Base-by-base conservation (phyloP, 2,797 vertebrate genomes). In the Galaxias olidus region DNA sequence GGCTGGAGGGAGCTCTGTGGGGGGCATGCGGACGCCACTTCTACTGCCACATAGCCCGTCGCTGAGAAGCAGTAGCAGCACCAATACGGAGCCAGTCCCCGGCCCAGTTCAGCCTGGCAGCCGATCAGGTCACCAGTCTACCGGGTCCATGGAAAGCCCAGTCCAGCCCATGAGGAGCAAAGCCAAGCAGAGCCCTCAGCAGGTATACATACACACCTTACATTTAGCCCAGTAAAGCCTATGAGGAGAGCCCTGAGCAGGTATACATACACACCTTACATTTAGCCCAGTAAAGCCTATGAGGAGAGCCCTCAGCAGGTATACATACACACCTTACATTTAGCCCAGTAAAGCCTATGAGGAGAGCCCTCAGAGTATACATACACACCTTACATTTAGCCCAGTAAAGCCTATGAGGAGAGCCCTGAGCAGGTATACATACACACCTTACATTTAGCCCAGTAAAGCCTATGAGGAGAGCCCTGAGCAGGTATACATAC, bases 21-120 rank as follows among this genome's bases (percentile, higher is more conserved):
- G 88, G 64, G 91, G 93, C 0, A 80, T 90, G 17, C 84, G 92
- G 72, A 90, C 93, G 40, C 88, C 92, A 0, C 90, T 88, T 19
- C 92, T 91, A 0, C 73, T 94, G 63, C 92, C 94, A 0, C 94
- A 94, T 66, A 94, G 92, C 12, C 76, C 93, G 0, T 96, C 95
- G 0, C 68, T 94, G 1, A 90, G 88, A 8, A 96, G 95, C 89
- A 91, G 92, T 0, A 94, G 94, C 77, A 95, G 94, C 72, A 45
- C 87, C 72, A 86, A 89, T 76, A 80, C 88, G 0, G 95, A 96
- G 63, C 92, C 93, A 10, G 55, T 66, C 74, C 44, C 45, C 14
- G 10, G 69, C 4, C 0, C 55, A 4, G 20, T 10, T 10, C 13
- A 6, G 50, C 91, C 90, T 0, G 91, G 89, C 1, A 91, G 51